These are phyloP conservation scores for Bombus sibiricus DNA, from an alignment of 1,140 invertebrate species.

Conservation along the genomic window DNA sequence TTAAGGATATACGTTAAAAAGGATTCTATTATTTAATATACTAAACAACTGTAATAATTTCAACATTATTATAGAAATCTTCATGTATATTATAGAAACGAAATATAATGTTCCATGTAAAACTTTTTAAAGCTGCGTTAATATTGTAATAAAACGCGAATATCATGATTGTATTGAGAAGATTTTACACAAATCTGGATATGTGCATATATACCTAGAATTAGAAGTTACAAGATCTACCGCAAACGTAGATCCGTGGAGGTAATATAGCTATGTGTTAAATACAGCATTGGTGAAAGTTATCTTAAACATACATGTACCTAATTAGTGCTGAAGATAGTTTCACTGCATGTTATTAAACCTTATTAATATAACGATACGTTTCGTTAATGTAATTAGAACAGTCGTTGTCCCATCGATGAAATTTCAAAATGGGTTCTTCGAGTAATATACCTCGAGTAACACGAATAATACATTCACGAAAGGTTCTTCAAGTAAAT, in stretches of 20 bases:
- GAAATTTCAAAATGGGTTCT: neutral
- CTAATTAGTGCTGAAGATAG: neutral
- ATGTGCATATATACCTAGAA: neutral
- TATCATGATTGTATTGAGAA: neutral
- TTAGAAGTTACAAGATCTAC: neutral
- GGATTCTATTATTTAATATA: too few relatives aligned
- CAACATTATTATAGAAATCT: too few relatives aligned
- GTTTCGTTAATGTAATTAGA: neutral
- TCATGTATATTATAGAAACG: too few relatives aligned
- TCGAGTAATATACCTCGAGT: too few relatives aligned
- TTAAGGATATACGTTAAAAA: too few relatives aligned
- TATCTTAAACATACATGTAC: neutral
- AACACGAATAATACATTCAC: neutral
- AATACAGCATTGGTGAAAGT: neutral
- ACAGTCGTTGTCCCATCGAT: neutral
- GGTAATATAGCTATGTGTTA: neutral
- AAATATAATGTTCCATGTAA: too few relatives aligned
- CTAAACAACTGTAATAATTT: too few relatives aligned
- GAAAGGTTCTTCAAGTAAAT: neutral
- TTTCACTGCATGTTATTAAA: neutral
- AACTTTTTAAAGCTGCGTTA: too few relatives aligned
- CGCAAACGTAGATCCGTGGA: neutral
- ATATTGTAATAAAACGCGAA: too few relatives aligned
- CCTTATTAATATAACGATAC: neutral
- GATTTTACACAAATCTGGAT: neutral